These are phyloP conservation scores for Caloenas nicobarica DNA, from an alignment of 2,113 vertebrate genomes.

Conservation along the genomic window DNA sequence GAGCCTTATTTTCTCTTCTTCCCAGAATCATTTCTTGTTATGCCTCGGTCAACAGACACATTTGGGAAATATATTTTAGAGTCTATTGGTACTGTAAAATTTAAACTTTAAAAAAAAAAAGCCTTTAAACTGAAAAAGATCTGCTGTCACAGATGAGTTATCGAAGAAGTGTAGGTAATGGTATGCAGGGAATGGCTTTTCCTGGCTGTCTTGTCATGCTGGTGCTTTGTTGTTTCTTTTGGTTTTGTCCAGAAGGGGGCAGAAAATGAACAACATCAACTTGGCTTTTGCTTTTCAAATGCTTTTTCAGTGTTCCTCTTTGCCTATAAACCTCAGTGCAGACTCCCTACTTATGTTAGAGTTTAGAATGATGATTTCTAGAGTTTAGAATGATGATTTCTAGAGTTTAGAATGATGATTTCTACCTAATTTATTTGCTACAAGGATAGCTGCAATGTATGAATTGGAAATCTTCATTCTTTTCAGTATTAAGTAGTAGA, in stretches of 20 bases:
- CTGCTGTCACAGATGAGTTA: not conserved
- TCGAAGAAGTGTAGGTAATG: rapidly evolving
- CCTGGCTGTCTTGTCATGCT: not conserved
- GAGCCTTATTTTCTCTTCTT: not conserved
- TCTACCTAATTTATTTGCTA: not conserved
- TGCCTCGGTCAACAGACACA: not conserved
- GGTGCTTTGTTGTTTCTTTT: not conserved
- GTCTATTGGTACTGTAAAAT: not conserved
- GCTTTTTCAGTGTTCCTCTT: not conserved
- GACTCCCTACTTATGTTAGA: not conserved
- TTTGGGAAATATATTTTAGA: not conserved
- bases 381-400: not conserved
- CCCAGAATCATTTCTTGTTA: rapidly evolving
- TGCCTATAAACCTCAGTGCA: not conserved
- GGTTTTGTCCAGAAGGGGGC: conserved; percentile 14
- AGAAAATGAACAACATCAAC: not conserved
- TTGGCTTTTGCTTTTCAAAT: not conserved
- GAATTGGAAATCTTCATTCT: not conserved
- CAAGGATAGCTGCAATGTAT: not conserved
- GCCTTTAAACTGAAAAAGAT: not conserved
- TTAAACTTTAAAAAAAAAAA: not conserved
- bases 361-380: not conserved
- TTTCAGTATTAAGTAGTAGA: not conserved
- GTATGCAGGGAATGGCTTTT: not conserved
- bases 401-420: not conserved